Percentiles rank a stretch among this genome's conserved stretches.
Conservation (phyloP, 2,797 vertebrate genomes). For the Monodelphis domestica region DNA sequence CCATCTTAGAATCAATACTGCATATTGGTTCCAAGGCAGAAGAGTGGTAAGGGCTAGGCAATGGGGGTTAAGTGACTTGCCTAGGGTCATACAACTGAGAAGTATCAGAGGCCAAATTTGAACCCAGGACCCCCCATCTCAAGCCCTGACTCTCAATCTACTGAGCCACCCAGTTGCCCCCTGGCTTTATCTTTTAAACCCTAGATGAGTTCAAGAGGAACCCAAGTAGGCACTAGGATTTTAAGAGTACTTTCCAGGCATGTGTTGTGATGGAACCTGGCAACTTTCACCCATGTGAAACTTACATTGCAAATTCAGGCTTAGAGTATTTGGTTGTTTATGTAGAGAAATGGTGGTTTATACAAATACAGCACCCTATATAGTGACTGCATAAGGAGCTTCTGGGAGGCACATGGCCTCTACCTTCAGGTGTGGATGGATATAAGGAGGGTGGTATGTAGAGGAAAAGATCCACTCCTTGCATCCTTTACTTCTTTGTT, state of each 20-base stretch:
- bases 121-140: no score
- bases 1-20: no score
- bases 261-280: neutral
- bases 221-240: neutral
- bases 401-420: no score
- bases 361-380: neutral
- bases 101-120: no score
- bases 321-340: no score
- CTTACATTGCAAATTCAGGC: neutral
- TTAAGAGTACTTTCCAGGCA: neutral
- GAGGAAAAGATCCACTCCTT: neutral
- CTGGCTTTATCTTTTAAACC: neutral
- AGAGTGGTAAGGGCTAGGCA: no score
- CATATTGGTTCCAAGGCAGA: no score
- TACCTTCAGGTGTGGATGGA: neutral
- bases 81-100: no score
- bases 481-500: neutral
- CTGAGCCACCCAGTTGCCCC: no score
- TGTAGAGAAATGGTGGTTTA: neutral
- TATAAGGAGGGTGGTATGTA: neutral
- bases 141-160: no score
- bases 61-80: no score
- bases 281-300: neutral
- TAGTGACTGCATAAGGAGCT: neutral
- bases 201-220: neutral